Percentiles rank a stretch among this genome's conserved stretches.
phyloP scores from a whole-genome alignment of 2,888 invertebrate species.

The Hypomecis atomaria region DNA sequence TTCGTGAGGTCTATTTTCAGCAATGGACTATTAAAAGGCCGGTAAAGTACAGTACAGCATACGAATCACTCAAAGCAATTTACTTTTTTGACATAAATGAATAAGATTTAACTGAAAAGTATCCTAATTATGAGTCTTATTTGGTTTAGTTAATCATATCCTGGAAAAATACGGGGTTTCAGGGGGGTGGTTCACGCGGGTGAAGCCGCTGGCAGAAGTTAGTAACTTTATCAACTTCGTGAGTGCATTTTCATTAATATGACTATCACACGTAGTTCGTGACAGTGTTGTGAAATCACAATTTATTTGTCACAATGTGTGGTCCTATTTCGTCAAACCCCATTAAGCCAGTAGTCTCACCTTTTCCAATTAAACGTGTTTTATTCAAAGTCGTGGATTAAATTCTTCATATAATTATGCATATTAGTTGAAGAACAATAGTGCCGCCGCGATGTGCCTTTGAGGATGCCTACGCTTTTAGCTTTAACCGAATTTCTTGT shows the following conservation, averaged over 20 bases:
- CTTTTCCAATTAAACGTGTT: constrained; percentile 40
- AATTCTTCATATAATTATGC: constrained; percentile 42
- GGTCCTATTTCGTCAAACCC: constrained; percentile 47
- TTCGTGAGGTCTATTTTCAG: too few species aligned
- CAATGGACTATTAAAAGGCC: too few species aligned
- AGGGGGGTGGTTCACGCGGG: too few species aligned
- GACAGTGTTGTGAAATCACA: constrained; percentile 53
- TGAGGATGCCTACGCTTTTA: constrained; percentile 29
- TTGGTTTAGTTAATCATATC: too few species aligned
- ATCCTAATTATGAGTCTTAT: too few species aligned
- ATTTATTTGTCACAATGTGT: constrained; percentile 54
- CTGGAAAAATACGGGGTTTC: too few species aligned
- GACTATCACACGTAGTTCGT: constrained; percentile 45
- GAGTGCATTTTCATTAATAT: background rate
- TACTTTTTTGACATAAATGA: too few species aligned
- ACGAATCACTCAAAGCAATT: too few species aligned
- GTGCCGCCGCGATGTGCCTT: constrained; percentile 38
- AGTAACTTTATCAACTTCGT: background rate
- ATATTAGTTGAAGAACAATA: constrained; percentile 41
- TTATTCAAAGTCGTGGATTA: constrained; percentile 37
- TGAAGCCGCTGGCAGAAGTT: too few species aligned
- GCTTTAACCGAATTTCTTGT: constrained; percentile 30
- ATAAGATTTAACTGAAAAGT: too few species aligned
- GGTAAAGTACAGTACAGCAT: too few species aligned
- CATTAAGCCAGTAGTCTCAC: constrained; percentile 8